Base-by-base conservation (phyloP, 2,888 invertebrate species). In the Pseudococcus jackbeardsleyi region DNA sequence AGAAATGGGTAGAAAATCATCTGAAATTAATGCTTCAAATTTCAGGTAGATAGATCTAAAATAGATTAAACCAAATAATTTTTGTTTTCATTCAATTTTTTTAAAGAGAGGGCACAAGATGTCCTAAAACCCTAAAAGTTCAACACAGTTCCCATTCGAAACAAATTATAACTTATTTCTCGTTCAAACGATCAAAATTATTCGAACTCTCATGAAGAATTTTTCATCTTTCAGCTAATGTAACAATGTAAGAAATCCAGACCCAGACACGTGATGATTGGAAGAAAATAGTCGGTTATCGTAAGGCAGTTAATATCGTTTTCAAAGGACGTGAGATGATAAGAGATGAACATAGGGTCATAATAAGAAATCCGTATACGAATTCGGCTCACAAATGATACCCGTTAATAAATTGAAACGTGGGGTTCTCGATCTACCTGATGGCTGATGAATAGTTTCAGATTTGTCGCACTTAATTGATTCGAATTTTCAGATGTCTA, bases 391-490 rank as follows among this genome's bases (percentile, higher is more conserved):
- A 22, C 64, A 64, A 64, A 64, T 64, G 64, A 64, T 64, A 64
- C 64, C 64, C 22, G 64, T 64, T 64, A 64, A 64, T 64, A 64
- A 64, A 64, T 64, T 19, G 22, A 64, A 22, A 64, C 64, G 64
- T 64, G 64, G 64, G 64, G 19, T 64, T 64, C 9, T 64, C 64
- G 64, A 64, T 64, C 64, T 64, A 64, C 64, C 64, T 64, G 64
- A 64, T 64, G 11, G 64, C 64, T 64, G 64, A 64, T 64, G 64
- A 64, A 64, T 64, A 22, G 64, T 22, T 64, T 22, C 64, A 22
- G 64, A 64, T 64, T 64, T 64, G 64, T 64, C 64, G 64, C 64
- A 64, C 22, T 64, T 64, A 64, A 64, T 64, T 22, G 64, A 64
- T 64, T 64, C 22, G 64, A 64, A 64, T 64, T 64, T 64, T 22